Base-by-base conservation (phyloP, 2,113 vertebrate genomes). In the Xenopus borealis region DNA sequence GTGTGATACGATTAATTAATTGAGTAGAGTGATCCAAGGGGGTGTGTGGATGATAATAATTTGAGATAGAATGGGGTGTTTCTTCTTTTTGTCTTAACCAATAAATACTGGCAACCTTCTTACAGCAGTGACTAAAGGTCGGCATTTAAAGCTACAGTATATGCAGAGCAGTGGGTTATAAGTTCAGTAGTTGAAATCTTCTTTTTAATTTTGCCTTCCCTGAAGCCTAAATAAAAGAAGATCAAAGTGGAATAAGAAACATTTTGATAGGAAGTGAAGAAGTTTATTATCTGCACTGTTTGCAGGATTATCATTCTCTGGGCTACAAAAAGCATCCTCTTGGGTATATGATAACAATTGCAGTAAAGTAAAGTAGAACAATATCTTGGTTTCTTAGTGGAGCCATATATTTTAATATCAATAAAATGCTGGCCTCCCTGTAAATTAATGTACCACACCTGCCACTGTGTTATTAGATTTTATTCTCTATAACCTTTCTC, bases 151-250 rank as follows among this genome's bases (percentile, higher is more conserved):
- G 40, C 65, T 62, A n/a, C n/a, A n/a, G n/a, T n/a, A 40, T 61
- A 40, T 62, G 72, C 64, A 52, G 55, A 75, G 45, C 65, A 13
- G 2, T 59, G 55, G 20, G 55, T 67, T 74, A 67, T 55, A 75
- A 16, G 62, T 68, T 12, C 18, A 68, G 44, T 59, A 46, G 12
- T 20, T 30, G 53, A 74, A 67, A 74, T 27, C 23, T 27, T 74
- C 63, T 59, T 74, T 62, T 62, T 30, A 27, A 62, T 68, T 68
- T 61, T 57, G 61, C 55, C 61, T 75, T 57, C 72, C 72, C 64
- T 59, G 44, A 59, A 66, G 53, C 72, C 53, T 59, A 12, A 13
- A 61, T 63, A 74, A 75, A 13, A 44, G 20, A 44, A 75, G 64
- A 75, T 68, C 65, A 75, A 75, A 75, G 72, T 33, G 57, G 8